Evolutionary conservation across 2,888 invertebrate genomes (phyloP), one percentile per base, ranked within the genome.

Genomic region (Idaea straminata): DNA sequence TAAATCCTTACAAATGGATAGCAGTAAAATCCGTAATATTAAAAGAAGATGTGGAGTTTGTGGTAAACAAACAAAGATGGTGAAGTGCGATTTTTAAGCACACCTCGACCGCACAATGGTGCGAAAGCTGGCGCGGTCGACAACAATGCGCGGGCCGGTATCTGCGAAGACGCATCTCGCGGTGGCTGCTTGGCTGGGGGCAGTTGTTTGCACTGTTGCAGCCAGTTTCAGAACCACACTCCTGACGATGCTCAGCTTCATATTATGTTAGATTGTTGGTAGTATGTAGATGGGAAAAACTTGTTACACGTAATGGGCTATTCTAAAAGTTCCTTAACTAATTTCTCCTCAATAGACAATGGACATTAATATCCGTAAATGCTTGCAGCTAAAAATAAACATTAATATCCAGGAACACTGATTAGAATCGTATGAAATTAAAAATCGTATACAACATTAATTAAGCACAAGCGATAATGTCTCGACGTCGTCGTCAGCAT

Each of bases 31-130:
- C 25, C 25, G 0, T 59, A 15, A 34, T 59, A 1, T 16, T 6
- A 59, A 59, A 25, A 16, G 34, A 6, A 25, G 34, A 59, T 59
- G 34, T 7, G 3, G 34, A 59, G 34, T 59, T 84, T 80, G 77
- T 80, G 78, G 90, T 91, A 91, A 92, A 91, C 91, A 92, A 91
- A 92, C 88, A 87, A 80, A 89, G 91, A 91, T 91, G 80, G 84
- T 73, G 77, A 75, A 77, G 78, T 76, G 79, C 83, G 91, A 91
- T 91, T 86, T 85, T 85, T 80, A 78, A 81, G 84, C 82, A 83
- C 89, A 88, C 87, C 87, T 85, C 76, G 65, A 71, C 71, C 74
- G 81, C 81, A 92, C 92, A 92, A 92, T 92, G 92, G 92, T 84
- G 92, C 89, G 92, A 92, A 92, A 91, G 89, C 87, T 92, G 86